Evolutionary conservation across 2,888 invertebrate species (phyloP).

Genomic region (Nematopogon swammerdamellus): DNA sequence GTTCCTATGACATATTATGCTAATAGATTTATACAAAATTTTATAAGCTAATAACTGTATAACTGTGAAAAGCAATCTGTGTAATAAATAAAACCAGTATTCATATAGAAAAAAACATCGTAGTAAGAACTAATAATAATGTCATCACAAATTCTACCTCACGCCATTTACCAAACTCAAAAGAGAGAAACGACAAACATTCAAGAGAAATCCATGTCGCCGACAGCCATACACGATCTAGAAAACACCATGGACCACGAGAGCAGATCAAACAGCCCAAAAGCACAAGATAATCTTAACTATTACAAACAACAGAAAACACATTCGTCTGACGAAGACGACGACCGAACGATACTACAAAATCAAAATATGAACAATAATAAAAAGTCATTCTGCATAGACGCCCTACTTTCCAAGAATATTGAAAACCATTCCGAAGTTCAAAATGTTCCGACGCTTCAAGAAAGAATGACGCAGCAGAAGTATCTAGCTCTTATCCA

Average conservation of each 20-base stretch:
- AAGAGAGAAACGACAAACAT: conserved; percentile 23
- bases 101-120: too few species aligned
- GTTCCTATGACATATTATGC: too few species aligned
- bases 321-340: conserved; percentile 13
- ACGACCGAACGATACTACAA: conserved; percentile 38
- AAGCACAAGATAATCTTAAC: conserved; percentile 28
- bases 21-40: too few species aligned
- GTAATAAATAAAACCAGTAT: too few species aligned
- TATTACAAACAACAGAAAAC: conserved; percentile 21
- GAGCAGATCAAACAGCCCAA: conserved; percentile 32
- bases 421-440: conserved; percentile 21
- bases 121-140: too few species aligned
- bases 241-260: conserved; percentile 26
- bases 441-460: conserved; percentile 25
- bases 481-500: conserved; percentile 37
- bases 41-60: too few species aligned
- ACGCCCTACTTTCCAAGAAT: conserved; percentile 73
- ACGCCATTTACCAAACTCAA: conserved; percentile 24
- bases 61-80: too few species aligned
- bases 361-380: conserved; percentile 16
- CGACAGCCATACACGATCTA: conserved; percentile 28
- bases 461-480: conserved; percentile 34
- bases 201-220: conserved; percentile 23
- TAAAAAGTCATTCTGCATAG: conserved; percentile 87
- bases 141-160: conserved; percentile 24